Evolutionary conservation across 2,888 invertebrate species (phyloP).

Genomic region (Ophion obscuratus): DNA sequence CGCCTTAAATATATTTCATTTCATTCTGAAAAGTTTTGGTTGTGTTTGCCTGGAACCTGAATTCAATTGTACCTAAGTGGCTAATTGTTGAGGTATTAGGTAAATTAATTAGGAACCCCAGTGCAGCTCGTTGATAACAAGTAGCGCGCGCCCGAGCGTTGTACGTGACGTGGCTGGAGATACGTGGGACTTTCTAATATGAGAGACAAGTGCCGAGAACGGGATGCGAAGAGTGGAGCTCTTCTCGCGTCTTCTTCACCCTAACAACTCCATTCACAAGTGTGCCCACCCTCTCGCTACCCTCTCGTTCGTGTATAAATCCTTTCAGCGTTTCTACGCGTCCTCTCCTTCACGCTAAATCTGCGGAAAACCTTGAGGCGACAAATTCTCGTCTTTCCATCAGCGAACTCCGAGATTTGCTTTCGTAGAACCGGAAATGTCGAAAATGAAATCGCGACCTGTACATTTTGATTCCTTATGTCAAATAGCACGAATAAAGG

Average conservation of each 20-base stretch:
- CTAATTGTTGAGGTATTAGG: slow-evolving; percentile 29
- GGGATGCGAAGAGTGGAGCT: background rate
- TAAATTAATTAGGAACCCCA: slow-evolving; percentile 37
- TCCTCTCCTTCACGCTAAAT: background rate
- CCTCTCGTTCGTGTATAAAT: slow-evolving; percentile 15
- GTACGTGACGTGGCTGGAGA: slow-evolving; percentile 6
- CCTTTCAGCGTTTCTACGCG: background rate
- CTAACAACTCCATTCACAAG: slow-evolving; percentile 46
- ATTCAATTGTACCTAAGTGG: background rate
- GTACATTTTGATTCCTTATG: background rate
- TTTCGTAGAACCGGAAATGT: background rate
- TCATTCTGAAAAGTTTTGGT: background rate
- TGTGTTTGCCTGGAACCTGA: background rate
- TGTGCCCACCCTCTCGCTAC: background rate
- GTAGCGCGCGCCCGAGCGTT: background rate
- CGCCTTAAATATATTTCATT: background rate
- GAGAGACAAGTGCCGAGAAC: background rate
- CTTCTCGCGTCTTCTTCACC: slow-evolving; percentile 1
- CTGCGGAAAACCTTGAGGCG: slow-evolving; percentile 10
- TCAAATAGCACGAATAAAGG: background rate
- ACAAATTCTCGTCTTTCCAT: slow-evolving; percentile 8
- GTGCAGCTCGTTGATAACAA: slow-evolving; percentile 37
- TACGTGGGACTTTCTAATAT: slow-evolving; percentile 8
- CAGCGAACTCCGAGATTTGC: background rate
- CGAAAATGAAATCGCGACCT: background rate